A percentile compares a stretch with the other conserved stretches of the same genome.
phyloP scores from a whole-genome alignment of 2,888 invertebrate species.

The Teleiodes luculella region DNA sequence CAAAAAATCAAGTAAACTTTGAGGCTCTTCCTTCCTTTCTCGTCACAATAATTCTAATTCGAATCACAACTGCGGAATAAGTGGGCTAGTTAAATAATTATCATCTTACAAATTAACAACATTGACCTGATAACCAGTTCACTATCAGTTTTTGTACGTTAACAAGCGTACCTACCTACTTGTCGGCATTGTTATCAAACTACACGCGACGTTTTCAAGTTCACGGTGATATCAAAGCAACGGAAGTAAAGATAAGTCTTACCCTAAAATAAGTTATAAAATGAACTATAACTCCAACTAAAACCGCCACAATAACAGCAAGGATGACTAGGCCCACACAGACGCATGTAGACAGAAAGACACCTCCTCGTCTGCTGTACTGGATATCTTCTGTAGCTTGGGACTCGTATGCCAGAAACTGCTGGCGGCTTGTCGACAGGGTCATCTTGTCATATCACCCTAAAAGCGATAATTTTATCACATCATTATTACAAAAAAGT shows the following conservation, averaged over 20 bases:
- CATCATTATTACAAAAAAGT: too few species aligned
- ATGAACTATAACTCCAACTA: constrained; percentile 66
- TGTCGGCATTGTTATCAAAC: too few species aligned
- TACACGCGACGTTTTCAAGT: too few species aligned
- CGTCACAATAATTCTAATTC: background rate
- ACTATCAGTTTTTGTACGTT: too few species aligned
- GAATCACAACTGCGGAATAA: background rate
- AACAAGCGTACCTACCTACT: too few species aligned
- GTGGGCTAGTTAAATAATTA: too few species aligned
- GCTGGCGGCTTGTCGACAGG: constrained; percentile 75
- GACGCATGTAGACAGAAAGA: constrained; percentile 81
- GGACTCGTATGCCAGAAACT: constrained; percentile 79
- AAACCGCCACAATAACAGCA: constrained; percentile 50
- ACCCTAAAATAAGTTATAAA: constrained; percentile 68
- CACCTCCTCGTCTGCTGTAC: constrained; percentile 79
- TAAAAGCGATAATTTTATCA: too few species aligned
- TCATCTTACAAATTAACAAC: too few species aligned
- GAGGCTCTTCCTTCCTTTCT: too few species aligned
- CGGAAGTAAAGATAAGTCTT: constrained; percentile 22
- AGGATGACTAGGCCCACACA: constrained; percentile 61
- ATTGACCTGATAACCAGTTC: too few species aligned
- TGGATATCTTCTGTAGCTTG: constrained; percentile 74
- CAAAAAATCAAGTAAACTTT: background rate
- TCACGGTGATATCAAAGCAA: too few species aligned
- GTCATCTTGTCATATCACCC: constrained; percentile 59